These are phyloP conservation scores for Drosophila sp. DNA, from an alignment of 1,140 invertebrate species.

Conservation along the genomic window DNA sequence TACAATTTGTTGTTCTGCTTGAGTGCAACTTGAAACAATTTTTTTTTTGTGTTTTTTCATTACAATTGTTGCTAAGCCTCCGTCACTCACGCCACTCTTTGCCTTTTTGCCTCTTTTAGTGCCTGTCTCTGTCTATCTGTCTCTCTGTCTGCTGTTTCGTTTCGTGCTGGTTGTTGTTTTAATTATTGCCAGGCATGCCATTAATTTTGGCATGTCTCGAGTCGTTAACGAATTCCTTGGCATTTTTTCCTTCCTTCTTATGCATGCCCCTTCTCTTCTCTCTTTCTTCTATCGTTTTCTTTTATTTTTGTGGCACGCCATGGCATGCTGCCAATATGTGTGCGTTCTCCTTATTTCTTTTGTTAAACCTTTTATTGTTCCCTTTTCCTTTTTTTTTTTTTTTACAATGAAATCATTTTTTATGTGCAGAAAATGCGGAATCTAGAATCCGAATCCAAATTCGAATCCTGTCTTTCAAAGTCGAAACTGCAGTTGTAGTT, in stretches of 20 bases:
- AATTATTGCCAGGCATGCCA: conserved; percentile 82
- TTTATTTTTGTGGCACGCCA: conserved; percentile 59
- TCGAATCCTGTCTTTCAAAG: conserved; percentile 26
- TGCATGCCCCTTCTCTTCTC: conserved; percentile 14
- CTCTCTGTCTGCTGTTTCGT: conserved; percentile 21
- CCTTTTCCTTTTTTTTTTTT: conserved; percentile 33
- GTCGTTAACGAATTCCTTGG: conserved; percentile 82
- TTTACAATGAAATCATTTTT: conserved; percentile 43
- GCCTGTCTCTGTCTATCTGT: conserved; percentile 27
- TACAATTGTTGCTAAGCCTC: not conserved
- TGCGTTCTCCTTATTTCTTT: conserved; percentile 29
- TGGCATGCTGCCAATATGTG: conserved; percentile 46
- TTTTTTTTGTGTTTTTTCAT: conserved; percentile 33
- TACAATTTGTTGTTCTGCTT: conserved; percentile 27
- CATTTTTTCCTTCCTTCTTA: conserved; percentile 26
- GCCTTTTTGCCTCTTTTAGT: not conserved
- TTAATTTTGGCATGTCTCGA: conserved; percentile 82
- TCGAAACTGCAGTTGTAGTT: conserved; percentile 9
- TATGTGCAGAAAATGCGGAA: conserved; percentile 2
- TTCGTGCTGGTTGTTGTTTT: conserved; percentile 73
- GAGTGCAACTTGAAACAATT: conserved; percentile 35
- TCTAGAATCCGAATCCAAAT: not conserved
- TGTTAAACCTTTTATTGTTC: conserved; percentile 36
- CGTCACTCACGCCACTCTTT: not conserved
- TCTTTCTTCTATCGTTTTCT: conserved; percentile 32